Conservation (phyloP, 2,888 invertebrate genomes). For the Phalera bucephala region DNA sequence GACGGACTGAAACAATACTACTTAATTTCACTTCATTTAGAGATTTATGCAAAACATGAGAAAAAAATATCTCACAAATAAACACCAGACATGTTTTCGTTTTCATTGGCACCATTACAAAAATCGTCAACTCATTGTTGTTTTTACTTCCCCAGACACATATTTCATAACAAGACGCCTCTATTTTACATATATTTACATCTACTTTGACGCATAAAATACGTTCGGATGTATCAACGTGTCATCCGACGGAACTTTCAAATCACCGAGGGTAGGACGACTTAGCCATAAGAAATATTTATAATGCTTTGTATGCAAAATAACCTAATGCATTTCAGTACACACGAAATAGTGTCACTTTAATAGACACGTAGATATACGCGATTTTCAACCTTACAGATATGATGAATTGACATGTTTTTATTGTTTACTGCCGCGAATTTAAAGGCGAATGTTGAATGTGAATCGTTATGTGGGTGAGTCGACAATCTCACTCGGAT, state of each 20-base stretch:
- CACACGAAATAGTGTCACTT: conserved; percentile 54
- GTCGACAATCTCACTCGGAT: conserved; percentile 50
- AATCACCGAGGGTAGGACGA: conserved; percentile 58
- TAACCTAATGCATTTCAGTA: conserved; percentile 65
- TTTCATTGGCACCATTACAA: no score
- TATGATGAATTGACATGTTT: conserved; percentile 40
- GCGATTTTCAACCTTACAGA: conserved; percentile 59
- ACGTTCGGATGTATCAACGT: conserved; percentile 62
- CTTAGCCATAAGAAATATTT: conserved; percentile 74
- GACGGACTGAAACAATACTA: no score
- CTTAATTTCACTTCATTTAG: no score
- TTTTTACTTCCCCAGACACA: conserved; percentile 37
- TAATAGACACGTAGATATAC: conserved; percentile 42
- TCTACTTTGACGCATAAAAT: conserved; percentile 60
- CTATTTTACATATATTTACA: conserved; percentile 73
- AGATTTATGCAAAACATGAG: no score
- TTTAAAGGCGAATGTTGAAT: conserved; percentile 44
- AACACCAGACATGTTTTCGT: no score
- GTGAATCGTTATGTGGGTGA: conserved; percentile 56
- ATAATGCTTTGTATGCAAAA: conserved; percentile 82
- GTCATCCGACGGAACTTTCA: conserved; percentile 71
- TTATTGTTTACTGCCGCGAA: conserved; percentile 35
- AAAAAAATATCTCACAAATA: no score
- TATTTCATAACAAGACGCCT: conserved; percentile 59
- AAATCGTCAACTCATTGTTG: conserved; percentile 38